Percentiles rank a stretch among this genome's conserved stretches.
Conservation (phyloP, 2,113 vertebrate genomes). For the Papio anubis region DNA sequence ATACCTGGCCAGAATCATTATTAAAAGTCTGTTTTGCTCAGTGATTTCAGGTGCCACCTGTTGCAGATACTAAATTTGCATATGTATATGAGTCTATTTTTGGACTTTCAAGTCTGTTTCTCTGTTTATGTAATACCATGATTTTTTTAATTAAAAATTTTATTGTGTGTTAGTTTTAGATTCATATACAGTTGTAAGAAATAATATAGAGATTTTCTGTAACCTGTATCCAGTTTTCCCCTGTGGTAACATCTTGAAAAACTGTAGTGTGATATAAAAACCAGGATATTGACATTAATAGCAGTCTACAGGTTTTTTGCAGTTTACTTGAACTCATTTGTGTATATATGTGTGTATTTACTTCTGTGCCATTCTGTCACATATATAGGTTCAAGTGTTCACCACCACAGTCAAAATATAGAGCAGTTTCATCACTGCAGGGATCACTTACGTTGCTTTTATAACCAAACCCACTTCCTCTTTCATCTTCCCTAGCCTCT, state of each 20-base stretch:
- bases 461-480: too few relatives aligned
- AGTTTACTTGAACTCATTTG: neutral
- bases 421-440: neutral
- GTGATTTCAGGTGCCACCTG: neutral
- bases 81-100: neutral
- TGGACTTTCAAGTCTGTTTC: neutral
- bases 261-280: neutral
- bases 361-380: neutral
- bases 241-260: neutral
- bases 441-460: neutral
- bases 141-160: neutral
- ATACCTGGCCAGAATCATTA: too few relatives aligned
- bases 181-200: neutral
- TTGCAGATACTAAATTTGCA: neutral
- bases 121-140: neutral
- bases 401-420: neutral
- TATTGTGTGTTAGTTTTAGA: neutral
- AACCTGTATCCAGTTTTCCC: neutral
- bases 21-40: neutral
- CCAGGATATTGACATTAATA: neutral
- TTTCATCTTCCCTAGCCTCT: neutral
- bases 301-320: neutral
- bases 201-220: neutral
- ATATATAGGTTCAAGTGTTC: neutral
- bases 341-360: neutral